Evolutionary conservation across 2,113 vertebrate species (phyloP).

Genomic region (Tupaia tana): DNA sequence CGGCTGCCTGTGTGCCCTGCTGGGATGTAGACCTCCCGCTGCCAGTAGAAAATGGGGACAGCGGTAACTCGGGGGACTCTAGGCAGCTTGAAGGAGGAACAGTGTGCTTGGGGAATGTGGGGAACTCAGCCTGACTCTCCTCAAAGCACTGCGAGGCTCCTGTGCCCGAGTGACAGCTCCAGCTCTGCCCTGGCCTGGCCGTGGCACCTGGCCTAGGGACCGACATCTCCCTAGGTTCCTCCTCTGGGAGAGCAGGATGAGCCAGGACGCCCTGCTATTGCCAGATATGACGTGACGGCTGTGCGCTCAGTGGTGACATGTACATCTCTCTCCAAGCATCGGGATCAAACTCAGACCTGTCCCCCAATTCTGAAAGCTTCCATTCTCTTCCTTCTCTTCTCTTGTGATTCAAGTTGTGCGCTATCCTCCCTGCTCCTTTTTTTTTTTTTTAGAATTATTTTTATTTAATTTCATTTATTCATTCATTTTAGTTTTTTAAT

Average conservation of each 20-base stretch:
- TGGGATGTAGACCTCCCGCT: not conserved
- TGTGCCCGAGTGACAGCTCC: not conserved
- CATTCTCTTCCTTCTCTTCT: not conserved
- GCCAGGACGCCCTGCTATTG: not conserved
- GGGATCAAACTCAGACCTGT: not conserved
- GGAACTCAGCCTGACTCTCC: not conserved
- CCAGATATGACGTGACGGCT: not conserved
- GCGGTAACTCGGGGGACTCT: too few relatives aligned
- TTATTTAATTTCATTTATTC: too few relatives aligned
- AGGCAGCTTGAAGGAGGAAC: not conserved
- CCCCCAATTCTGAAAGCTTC: not conserved
- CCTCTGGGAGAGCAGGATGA: not conserved
- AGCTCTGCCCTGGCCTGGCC: not conserved
- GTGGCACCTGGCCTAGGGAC: not conserved
- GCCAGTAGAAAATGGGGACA: not conserved
- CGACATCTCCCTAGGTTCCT: not conserved
- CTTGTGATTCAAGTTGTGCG: not conserved
- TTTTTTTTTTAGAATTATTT: too few relatives aligned
- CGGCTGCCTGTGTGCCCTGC: not conserved
- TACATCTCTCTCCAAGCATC: not conserved
- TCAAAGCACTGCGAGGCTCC: not conserved
- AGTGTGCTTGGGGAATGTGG: not conserved
- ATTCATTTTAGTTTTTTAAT: too few relatives aligned
- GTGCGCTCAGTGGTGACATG: not conserved
- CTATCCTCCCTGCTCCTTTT: constrained; percentile 18